Base-by-base conservation (phyloP, 1,140 invertebrate genomes). In the Drosophila orosa region DNA sequence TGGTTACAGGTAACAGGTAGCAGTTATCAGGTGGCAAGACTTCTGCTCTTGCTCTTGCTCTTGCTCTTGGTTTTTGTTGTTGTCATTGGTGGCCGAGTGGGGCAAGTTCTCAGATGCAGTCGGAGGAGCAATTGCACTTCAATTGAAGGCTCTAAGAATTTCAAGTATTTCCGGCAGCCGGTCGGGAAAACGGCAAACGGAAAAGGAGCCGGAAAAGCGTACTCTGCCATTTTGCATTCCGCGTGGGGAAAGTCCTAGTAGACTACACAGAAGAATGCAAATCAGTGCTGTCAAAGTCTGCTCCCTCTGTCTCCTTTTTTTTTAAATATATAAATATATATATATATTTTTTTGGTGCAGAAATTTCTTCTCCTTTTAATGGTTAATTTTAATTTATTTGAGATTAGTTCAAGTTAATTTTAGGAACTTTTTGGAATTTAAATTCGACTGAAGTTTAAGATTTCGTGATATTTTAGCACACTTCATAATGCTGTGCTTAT, bases 221-320 rank as follows among this genome's bases (percentile, higher is more conserved):
- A 54, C 50, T 33, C 71, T 77, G 84, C 77, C 78, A 80, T 80
- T 89, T 83, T 78, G 85, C 84, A 89, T 89, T 89, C 84, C 77
- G 55, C 73, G 47, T 68, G 65, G 62, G 62, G 52, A 35, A 58
- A 63, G 40, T n/a, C 8, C 33, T 10, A 52, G 47, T n/a, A n/a
- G 45, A 62, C 57, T 57, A 35, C 22, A 8, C 35, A 33, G 29
- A 50, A 31, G 54, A 54, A 35, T 62, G 29, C 22, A 67, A 60
- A 56, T 62, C 50, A 54, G 50, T 54, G 50, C 9, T 54, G 50
- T 24, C 19, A 35, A 54, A 35, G 31, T 15, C 13, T 22, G 3
- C 15, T 5, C 2, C n/a, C n/a, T n/a, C n/a, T n/a, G n/a, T 9
- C 4, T 33, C 12, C 0, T 33, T 31, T 19, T 19, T 33, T 19